These are phyloP conservation scores for Nyctibius bracteatus DNA, from an alignment of 2,113 vertebrate species.

Conservation along the genomic window DNA sequence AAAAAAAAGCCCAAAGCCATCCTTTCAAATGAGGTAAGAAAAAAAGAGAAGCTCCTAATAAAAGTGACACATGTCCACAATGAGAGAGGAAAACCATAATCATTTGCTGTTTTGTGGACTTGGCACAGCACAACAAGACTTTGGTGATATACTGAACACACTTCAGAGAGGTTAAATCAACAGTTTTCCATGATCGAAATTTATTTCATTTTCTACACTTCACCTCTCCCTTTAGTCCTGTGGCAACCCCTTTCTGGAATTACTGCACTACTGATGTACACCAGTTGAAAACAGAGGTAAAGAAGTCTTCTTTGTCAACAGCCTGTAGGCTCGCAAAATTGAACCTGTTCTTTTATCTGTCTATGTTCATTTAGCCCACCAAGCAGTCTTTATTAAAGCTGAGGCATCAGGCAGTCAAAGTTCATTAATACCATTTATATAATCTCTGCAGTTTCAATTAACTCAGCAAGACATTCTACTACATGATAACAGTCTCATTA, in stretches of 20 bases:
- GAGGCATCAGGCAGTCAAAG: conserved; percentile 84
- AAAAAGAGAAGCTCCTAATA: not conserved
- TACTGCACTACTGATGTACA: conserved; percentile 8
- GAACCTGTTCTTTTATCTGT: conserved; percentile 86
- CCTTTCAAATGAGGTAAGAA: not conserved
- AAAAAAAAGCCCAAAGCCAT: not conserved
- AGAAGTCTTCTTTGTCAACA: conserved; percentile 77
- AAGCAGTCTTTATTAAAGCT: conserved; percentile 86
- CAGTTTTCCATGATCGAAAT: not conserved
- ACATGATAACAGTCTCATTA: conserved; percentile 87
- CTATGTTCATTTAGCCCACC: conserved; percentile 86
- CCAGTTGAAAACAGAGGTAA: conserved; percentile 72
- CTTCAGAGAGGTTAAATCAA: not conserved
- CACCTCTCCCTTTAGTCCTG: not conserved
- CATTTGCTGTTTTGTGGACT: not conserved
- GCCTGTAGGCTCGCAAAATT: conserved; percentile 83
- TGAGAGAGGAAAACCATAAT: not conserved
- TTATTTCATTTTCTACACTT: not conserved
- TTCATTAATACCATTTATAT: conserved; percentile 90
- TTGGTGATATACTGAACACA: not conserved
- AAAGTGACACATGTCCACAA: not conserved
- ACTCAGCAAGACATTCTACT: conserved; percentile 86
- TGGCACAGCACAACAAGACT: not conserved
- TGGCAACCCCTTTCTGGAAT: not conserved
- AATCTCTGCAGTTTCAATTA: conserved; percentile 87